Conservation (phyloP, 2,113 vertebrate species). For the Passer domesticus region DNA sequence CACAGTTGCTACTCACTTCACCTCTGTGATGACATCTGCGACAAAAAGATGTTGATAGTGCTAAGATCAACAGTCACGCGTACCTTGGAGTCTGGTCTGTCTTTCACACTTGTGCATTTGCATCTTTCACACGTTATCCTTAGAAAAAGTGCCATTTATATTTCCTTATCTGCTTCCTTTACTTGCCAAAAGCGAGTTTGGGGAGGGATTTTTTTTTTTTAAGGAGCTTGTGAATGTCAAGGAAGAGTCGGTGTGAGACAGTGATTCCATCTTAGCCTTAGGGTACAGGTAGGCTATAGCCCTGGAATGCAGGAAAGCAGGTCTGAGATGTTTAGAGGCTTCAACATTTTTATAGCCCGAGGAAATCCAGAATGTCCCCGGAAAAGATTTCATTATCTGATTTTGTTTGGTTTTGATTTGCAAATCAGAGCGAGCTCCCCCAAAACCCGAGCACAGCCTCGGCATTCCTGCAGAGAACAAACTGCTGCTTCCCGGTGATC, state of each 20-base stretch:
- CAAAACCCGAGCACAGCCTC: background rate
- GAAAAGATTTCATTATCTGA: background rate
- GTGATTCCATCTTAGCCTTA: background rate
- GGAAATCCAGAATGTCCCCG: background rate
- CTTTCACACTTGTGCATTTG: background rate
- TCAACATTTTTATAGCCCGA: slow-evolving; percentile 1
- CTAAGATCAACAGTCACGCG: background rate
- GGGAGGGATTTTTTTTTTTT: background rate
- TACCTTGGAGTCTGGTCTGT: background rate
- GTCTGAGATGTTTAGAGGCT: background rate
- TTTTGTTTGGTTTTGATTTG: background rate
- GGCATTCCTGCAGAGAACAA: background rate
- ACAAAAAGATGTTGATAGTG: background rate
- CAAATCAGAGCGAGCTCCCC: background rate
- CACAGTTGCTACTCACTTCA: background rate
- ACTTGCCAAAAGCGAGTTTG: background rate
- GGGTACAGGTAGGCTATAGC: background rate
- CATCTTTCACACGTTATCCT: background rate
- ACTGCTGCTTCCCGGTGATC: background rate
- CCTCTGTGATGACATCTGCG: background rate
- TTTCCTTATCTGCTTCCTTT: background rate
- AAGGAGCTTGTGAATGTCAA: background rate
- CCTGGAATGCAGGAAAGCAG: slow-evolving; percentile 18
- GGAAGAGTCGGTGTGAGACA: background rate
- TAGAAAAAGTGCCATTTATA: background rate